Percentiles rank a stretch among this genome's conserved stretches.
Evolutionary conservation across 2,113 vertebrate species (phyloP).

Genomic region (Zootoca vivipara): DNA sequence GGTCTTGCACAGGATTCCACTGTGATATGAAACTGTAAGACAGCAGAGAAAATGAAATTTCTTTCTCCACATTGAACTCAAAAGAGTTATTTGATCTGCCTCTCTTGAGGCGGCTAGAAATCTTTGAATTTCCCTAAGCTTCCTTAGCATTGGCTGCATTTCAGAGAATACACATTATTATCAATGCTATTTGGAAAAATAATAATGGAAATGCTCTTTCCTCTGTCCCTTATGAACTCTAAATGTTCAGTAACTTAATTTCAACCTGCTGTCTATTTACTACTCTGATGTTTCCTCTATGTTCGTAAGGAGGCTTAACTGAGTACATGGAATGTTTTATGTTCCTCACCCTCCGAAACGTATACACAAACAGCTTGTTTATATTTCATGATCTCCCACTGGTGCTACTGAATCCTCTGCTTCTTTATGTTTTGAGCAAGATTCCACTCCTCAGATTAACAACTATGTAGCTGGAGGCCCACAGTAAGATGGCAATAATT

Average conservation of each 20-base stretch:
- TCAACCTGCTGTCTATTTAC: not conserved
- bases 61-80: not conserved
- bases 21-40: not conserved
- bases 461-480: constrained; percentile 1
- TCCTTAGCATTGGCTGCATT: not conserved
- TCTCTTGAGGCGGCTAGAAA: not conserved
- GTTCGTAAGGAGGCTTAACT: constrained; percentile 1
- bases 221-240: not conserved
- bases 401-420: not conserved
- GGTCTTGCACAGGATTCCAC: not conserved
- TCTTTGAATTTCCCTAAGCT: not conserved
- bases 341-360: fast-evolving
- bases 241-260: constrained; percentile 7
- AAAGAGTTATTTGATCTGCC: not conserved
- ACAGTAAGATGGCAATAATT: not conserved
- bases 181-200: not conserved
- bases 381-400: constrained; percentile 5
- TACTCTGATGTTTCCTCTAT: not conserved
- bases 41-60: not conserved
- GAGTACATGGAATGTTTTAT: not conserved
- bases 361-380: not conserved
- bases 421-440: not conserved
- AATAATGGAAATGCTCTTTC: not conserved
- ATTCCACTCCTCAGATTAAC: constrained; percentile 41
- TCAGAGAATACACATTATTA: not conserved